Percentiles rank a stretch among this genome's conserved stretches.
Conservation (phyloP, 1,140 invertebrate genomes). For the Dinoponera quadriceps region DNA sequence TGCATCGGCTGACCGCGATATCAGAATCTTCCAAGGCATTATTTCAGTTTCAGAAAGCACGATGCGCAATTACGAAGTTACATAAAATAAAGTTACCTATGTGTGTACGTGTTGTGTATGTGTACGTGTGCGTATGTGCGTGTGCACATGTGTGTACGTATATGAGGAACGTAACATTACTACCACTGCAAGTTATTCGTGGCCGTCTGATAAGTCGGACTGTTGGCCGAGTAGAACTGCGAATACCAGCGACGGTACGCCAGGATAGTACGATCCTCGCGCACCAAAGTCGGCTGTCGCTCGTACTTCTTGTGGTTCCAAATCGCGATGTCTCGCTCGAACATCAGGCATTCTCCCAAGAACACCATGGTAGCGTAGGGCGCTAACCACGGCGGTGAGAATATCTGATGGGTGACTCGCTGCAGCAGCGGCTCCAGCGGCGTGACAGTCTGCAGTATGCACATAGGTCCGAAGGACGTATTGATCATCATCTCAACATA, state of each 20-base stretch:
- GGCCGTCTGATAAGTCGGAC: slow-evolving; percentile 87
- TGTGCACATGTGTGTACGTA: too few species aligned
- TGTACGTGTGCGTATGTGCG: too few species aligned
- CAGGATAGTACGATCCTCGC: slow-evolving; percentile 90
- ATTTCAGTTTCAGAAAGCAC: too few species aligned
- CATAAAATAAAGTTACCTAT: too few species aligned
- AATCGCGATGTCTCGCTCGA: slow-evolving; percentile 93
- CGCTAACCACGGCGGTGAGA: slow-evolving; percentile 87
- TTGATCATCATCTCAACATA: slow-evolving; percentile 90
- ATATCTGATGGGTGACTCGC: slow-evolving; percentile 92
- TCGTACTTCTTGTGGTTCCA: slow-evolving; percentile 95
- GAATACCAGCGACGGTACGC: slow-evolving; percentile 93
- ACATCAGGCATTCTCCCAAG: slow-evolving; percentile 91
- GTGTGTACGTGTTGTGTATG: too few species aligned
- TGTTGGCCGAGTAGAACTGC: slow-evolving; percentile 94
- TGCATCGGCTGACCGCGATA: too few species aligned
- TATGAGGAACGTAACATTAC: not conserved
- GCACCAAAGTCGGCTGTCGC: slow-evolving; percentile 90
- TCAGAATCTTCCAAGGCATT: too few species aligned
- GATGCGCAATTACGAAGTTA: too few species aligned
- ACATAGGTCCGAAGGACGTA: slow-evolving; percentile 87
- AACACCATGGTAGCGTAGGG: slow-evolving; percentile 90
- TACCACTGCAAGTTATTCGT: slow-evolving; percentile 78
- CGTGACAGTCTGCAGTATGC: slow-evolving; percentile 92
- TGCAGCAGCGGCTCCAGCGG: slow-evolving; percentile 93